phyloP scores from a whole-genome alignment of 2,797 vertebrate genomes.

The Taeniopygia guttata region DNA sequence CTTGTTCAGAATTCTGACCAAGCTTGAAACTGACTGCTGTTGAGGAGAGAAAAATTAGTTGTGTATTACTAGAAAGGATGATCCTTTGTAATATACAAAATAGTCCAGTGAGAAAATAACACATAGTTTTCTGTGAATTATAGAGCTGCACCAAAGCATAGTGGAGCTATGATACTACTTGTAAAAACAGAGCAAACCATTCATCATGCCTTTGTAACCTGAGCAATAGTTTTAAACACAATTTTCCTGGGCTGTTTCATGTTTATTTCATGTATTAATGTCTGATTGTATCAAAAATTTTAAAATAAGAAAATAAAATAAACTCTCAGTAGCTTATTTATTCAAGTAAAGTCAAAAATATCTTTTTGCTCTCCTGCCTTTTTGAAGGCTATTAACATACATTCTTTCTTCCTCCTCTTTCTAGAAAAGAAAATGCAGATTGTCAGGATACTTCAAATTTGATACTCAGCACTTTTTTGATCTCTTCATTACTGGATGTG shows the following conservation, averaged over 20 bases:
- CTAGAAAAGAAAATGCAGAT: constrained; percentile 21
- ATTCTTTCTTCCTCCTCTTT: background rate
- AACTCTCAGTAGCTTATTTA: constrained; percentile 3
- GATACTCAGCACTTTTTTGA: background rate
- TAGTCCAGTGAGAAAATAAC: background rate
- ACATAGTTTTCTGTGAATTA: background rate
- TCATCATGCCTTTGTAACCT: background rate
- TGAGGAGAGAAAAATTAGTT: background rate
- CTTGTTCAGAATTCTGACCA: background rate
- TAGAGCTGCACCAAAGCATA: background rate
- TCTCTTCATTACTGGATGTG: constrained; percentile 21
- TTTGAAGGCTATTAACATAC: background rate
- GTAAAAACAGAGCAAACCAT: background rate
- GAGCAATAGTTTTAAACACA: constrained; percentile 3
- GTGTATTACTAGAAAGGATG: background rate
- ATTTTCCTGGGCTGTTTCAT: background rate
- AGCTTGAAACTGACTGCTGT: background rate
- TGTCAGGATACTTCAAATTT: constrained; percentile 11
- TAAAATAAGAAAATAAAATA: constrained; percentile 30
- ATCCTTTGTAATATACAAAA: background rate
- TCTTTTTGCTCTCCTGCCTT: background rate
- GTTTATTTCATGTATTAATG: background rate
- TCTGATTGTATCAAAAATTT: background rate
- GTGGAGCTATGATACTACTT: background rate
- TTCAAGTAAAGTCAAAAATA: background rate